Base-by-base conservation (phyloP, 2,113 vertebrate genomes). In the Laterallus jamaicensis region DNA sequence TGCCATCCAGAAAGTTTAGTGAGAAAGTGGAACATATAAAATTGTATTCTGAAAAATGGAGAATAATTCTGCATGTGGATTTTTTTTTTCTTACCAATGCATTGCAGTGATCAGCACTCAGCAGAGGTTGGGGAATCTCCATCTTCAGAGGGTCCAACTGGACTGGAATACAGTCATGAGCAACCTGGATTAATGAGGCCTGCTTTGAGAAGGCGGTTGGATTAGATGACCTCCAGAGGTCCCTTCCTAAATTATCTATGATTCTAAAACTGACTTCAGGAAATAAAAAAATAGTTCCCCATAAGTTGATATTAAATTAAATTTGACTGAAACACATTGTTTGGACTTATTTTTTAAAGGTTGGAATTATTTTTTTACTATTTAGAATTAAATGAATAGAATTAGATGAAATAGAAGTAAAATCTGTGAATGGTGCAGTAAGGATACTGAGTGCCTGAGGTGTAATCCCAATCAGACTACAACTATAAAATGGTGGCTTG, bases 391-490 rank as follows among this genome's bases (percentile, higher is more conserved):
- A 54, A 54, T 54, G 28, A 54, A 54, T 54, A 26, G 52, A 54
- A 54, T 54, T 54, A 54, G 25, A 81, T 81, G 28, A 77, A 79
- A 79, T 13, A 76, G 89, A 68, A 74, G 24, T 15, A 39, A 31
- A 91, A 62, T 22, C 49, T 0, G 0, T 54, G 54, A 73, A 69
- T 35, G 4, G 5, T 39, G 31, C 25, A 2, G 0, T 58, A 80
- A 78, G 31, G 18, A n/a, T 60, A 26, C 6, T 8, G 35, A 20
- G 52, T 90, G 42, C 29, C n/a, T 70, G 47, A 18, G 59, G 37
- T 17, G 16, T 70, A 76, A 92, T 70, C 71, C 25, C 56, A 60
- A 29, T 37, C 37, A 77, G 26, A 29, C 39, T 81, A 78, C 90
- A 86, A 75, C 20, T 75, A 69, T 55, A 31, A 89, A 86, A 50